These are phyloP conservation scores for Sogatella furcifera DNA, from an alignment of 1,140 invertebrate genomes.

Conservation along the genomic window DNA sequence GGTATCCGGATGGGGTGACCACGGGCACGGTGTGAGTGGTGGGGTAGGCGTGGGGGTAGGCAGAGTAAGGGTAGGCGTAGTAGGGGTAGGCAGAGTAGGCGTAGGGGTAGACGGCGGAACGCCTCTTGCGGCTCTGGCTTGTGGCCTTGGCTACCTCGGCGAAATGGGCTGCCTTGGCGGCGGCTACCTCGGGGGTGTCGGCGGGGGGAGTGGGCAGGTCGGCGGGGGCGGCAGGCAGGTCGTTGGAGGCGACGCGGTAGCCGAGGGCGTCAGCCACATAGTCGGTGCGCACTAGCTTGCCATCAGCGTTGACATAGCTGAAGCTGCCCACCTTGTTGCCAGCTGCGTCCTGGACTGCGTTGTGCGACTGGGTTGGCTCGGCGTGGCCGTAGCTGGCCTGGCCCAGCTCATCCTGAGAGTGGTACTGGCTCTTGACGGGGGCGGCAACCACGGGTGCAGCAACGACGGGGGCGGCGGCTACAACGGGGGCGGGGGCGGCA, in stretches of 20 bases:
- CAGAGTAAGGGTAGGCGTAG: neutral
- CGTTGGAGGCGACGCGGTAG: slow-evolving; percentile 40
- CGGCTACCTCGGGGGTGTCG: slow-evolving; percentile 20
- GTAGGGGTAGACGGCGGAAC: slow-evolving; percentile 12
- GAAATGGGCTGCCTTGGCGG: slow-evolving; percentile 13
- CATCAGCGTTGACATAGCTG: slow-evolving; percentile 42
- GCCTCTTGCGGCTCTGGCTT: slow-evolving; percentile 13
- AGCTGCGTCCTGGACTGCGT: slow-evolving; percentile 39
- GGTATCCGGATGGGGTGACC: slow-evolving; percentile 7
- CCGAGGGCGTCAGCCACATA: slow-evolving; percentile 37
- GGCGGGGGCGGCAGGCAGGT: slow-evolving; percentile 33
- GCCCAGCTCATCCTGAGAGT: slow-evolving; percentile 42
- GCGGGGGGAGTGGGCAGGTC: neutral
- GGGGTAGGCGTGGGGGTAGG: slow-evolving; percentile 6
- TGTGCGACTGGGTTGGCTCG: slow-evolving; percentile 40
- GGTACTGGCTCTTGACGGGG: slow-evolving; percentile 40
- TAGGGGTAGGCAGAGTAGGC: slow-evolving; percentile 7
- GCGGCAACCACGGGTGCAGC: slow-evolving; percentile 34
- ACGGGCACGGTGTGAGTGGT: slow-evolving; percentile 1
- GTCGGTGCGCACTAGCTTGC: slow-evolving; percentile 39
- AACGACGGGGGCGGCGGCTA: slow-evolving; percentile 31
- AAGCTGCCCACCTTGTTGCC: slow-evolving; percentile 43
- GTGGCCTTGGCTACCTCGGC: slow-evolving; percentile 18
- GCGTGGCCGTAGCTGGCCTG: slow-evolving; percentile 42
- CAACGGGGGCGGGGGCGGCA: slow-evolving; percentile 24